Conservation (phyloP, 2,888 invertebrate species). For the Melieria picta region DNA sequence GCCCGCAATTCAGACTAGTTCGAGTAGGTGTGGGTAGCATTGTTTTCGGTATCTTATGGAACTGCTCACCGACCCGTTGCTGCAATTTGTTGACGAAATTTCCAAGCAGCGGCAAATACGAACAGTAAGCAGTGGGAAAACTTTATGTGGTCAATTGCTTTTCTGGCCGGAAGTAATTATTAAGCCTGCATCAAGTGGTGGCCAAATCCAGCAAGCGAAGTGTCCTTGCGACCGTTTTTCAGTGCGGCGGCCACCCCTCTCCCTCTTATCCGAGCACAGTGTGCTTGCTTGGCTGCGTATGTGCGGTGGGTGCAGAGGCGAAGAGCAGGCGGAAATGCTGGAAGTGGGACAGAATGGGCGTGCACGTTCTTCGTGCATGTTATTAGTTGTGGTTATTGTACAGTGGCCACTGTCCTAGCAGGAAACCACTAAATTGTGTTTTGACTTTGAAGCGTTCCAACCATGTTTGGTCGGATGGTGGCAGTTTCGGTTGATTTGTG, state of each 20-base stretch:
- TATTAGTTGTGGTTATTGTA: conserved; percentile 44
- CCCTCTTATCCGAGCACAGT: neutral
- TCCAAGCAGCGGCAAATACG: neutral
- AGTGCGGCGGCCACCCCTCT: neutral
- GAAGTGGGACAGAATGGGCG: neutral
- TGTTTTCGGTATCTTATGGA: neutral
- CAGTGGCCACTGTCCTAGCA: conserved; percentile 16
- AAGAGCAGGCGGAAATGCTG: neutral
- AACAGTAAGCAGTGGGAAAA: conserved; percentile 1
- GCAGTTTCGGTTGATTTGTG: conserved; percentile 38
- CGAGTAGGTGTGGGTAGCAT: no score
- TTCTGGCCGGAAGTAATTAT: conserved; percentile 37
- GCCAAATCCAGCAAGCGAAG: conserved; percentile 16
- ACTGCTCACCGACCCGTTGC: neutral
- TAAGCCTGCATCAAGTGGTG: conserved; percentile 34
- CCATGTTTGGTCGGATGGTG: conserved; percentile 56
- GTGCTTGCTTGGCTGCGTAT: neutral
- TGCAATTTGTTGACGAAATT: neutral
- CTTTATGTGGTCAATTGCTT: conserved; percentile 9
- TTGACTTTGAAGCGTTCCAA: conserved; percentile 58
- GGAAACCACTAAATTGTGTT: conserved; percentile 63
- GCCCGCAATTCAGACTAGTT: neutral
- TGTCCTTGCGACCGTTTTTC: conserved; percentile 2
- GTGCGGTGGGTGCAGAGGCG: neutral
- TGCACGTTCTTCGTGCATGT: conserved; percentile 18